phyloP scores from a whole-genome alignment of 2,113 vertebrate genomes.

The Halcyon senegalensis region DNA sequence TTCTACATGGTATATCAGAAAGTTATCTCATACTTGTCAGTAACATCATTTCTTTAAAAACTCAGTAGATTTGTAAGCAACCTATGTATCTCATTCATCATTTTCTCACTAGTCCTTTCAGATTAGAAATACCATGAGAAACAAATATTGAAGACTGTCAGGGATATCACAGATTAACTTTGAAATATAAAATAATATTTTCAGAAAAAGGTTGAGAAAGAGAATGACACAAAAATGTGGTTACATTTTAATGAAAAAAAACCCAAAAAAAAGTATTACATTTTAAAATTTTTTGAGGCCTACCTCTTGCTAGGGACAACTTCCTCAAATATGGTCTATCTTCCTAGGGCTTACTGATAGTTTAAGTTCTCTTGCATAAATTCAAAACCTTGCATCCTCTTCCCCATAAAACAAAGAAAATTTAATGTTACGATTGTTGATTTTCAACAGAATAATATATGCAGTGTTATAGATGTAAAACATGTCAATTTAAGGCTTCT shows the following conservation, averaged over 20 bases:
- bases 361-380: background rate
- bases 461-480: background rate
- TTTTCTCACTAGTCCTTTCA: background rate
- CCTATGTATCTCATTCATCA: background rate
- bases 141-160: background rate
- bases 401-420: background rate
- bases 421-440: background rate
- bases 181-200: background rate
- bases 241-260: background rate
- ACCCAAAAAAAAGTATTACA: background rate
- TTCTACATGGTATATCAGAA: background rate
- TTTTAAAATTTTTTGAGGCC: background rate
- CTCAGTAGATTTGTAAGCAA: background rate
- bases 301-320: background rate
- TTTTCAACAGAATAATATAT: background rate
- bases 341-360: background rate
- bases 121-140: background rate
- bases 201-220: background rate
- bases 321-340: background rate
- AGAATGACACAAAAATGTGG: background rate
- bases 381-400: background rate
- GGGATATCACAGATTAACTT: background rate
- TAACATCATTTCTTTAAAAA: background rate
- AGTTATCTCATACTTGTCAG: background rate
- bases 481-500: background rate